Base-by-base conservation (phyloP, 1,140 invertebrate species). In the Leptopilina clavipes region DNA sequence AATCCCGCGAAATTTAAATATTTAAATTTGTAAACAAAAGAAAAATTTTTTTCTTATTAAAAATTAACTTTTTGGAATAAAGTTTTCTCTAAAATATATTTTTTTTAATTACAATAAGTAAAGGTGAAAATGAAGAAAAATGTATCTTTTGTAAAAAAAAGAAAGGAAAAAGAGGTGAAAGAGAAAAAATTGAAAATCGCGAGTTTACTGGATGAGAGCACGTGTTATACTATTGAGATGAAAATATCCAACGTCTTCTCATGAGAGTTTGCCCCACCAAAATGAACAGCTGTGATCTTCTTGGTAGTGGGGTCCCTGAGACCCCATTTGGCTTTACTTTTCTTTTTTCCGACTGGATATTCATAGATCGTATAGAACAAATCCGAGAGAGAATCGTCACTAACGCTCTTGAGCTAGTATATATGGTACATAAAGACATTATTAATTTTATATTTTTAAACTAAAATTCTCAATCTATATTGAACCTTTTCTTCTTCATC, bases 181-280 rank as follows among this genome's bases (percentile, higher is more conserved):
- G 19, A 5, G 7, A 11, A 10, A 71, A 54, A 48, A 56, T 72
- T 71, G 14, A 45, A 73, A 71, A 73, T 70, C 70, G 52, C 19
- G 48, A 37, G 75, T 76, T 48, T 43, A 10, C 31, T 73, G 71
- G 70, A 76, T 84, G 79, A 80, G 84, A 83, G 85, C 87, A 88
- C 87, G 85, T 88, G 86, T 83, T 84, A 78, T 83, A 88, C 87
- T 88, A 83, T 76, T 79, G 85, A 80, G 87, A 87, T 88, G 86
- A 88, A 88, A 88, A 88, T 88, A 88, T 76, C 81, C 19, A 71
- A 84, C 83, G 77, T 84, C 80, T 81, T 75, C 77, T 81, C 75
- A 80, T 82, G 76, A 78, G 76, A 78, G 77, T 84, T n/a, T 84
- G 75, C 84, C 85, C 86, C 85, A 85, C 82, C 81, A 81, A 59